These are phyloP conservation scores for Druon quercuslanigerum DNA, from an alignment of 1,140 invertebrate species.

Conservation along the genomic window DNA sequence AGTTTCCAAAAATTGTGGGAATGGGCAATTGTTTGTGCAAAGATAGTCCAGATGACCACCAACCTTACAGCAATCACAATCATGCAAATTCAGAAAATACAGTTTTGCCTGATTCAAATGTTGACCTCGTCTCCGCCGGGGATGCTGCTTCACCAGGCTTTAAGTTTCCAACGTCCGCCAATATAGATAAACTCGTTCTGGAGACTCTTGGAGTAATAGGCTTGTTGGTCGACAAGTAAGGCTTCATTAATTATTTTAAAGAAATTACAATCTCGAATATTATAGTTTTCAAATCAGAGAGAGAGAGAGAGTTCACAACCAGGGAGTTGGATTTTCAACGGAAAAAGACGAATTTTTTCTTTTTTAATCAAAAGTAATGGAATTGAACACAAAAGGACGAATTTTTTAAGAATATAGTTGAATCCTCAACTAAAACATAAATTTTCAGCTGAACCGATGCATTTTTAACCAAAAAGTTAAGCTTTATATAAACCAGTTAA, in stretches of 20 bases:
- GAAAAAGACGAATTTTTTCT: too few relatives aligned
- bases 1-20: constrained; percentile 53
- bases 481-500: too few relatives aligned
- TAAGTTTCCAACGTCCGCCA: constrained; percentile 70
- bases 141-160: constrained; percentile 54
- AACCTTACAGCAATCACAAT: constrained; percentile 65
- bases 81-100: constrained; percentile 65
- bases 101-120: constrained; percentile 59
- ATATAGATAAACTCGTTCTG: constrained; percentile 84
- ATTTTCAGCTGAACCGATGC: too few relatives aligned
- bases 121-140: constrained; percentile 55
- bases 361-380: too few relatives aligned
- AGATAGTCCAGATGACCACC: constrained; percentile 73
- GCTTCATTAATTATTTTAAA: constrained; percentile 31
- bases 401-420: too few relatives aligned
- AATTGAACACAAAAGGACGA: too few relatives aligned
- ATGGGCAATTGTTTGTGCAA: constrained; percentile 82
- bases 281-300: constrained; percentile 23
- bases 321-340: too few relatives aligned
- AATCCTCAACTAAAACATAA: too few relatives aligned
- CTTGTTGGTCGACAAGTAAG: constrained; percentile 88
- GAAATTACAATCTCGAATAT: constrained; percentile 16
- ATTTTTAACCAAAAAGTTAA: too few relatives aligned
- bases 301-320: too few relatives aligned
- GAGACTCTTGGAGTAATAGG: constrained; percentile 88